A percentile compares a stretch with the other conserved stretches of the same genome.
Conservation (phyloP, 2,113 vertebrate species). For the Galemys pyrenaicus region DNA sequence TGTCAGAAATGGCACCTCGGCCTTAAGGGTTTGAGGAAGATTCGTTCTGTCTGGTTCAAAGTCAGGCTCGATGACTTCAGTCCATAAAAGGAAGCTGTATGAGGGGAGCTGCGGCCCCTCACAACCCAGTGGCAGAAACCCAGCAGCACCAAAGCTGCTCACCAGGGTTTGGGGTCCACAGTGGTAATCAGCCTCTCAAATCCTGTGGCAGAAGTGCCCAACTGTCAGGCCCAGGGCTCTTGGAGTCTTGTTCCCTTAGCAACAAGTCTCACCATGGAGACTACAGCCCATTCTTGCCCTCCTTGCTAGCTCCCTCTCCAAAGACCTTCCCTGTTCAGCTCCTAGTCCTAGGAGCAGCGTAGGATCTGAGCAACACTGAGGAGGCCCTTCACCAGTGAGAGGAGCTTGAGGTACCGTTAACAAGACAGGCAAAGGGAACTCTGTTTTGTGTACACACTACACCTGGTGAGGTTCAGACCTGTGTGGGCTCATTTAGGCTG, state of each 20-base stretch:
- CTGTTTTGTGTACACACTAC: neutral
- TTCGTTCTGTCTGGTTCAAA: neutral
- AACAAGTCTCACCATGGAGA: slow-evolving; percentile 82
- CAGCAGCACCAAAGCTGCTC: neutral
- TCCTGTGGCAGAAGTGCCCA: slow-evolving; percentile 70
- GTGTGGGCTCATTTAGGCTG: neutral
- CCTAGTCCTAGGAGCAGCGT: neutral
- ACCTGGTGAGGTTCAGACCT: neutral
- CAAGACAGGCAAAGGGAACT: neutral
- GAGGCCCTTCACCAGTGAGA: neutral
- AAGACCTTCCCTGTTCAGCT: slow-evolving; percentile 50
- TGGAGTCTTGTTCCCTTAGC: slow-evolving; percentile 81
- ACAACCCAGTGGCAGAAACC: neutral
- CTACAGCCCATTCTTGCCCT: slow-evolving; percentile 73
- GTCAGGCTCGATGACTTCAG: neutral
- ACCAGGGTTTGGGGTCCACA: slow-evolving; percentile 33
- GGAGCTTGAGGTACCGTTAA: neutral
- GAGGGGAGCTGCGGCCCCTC: neutral
- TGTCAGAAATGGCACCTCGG: neutral
- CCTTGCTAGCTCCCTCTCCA: slow-evolving; percentile 54
- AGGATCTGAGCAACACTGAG: neutral
- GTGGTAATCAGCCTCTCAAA: slow-evolving; percentile 50
- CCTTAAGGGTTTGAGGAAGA: neutral
- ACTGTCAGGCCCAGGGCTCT: slow-evolving; percentile 68
- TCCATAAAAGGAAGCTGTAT: neutral